A percentile compares a stretch with the other conserved stretches of the same genome.
These are phyloP conservation scores for Perizoma affinitatum DNA, from an alignment of 2,888 invertebrate species.

Conservation along the genomic window DNA sequence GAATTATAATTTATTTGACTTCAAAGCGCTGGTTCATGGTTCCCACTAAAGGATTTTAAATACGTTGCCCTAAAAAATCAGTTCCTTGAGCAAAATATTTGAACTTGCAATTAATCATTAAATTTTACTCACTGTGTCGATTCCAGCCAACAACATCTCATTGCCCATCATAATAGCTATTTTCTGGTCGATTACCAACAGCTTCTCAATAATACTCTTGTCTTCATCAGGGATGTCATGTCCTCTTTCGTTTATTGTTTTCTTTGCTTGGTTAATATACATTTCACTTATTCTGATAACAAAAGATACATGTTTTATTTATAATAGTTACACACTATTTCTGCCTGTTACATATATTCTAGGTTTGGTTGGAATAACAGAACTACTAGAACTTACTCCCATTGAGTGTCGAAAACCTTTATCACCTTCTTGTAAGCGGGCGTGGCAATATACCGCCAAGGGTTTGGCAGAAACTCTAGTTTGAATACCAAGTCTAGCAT, in stretches of 20 bases:
- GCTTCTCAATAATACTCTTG: constrained; percentile 86
- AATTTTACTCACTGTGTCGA: constrained; percentile 85
- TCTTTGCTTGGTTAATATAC: constrained; percentile 63
- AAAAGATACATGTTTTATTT: no score
- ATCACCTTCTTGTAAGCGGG: constrained; percentile 63
- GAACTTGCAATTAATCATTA: not conserved
- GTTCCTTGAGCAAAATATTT: not conserved
- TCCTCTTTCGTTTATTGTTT: constrained; percentile 54
- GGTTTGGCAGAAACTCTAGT: constrained; percentile 61
- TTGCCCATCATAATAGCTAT: constrained; percentile 87
- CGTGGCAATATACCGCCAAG: constrained; percentile 62
- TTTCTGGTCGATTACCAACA: constrained; percentile 84
- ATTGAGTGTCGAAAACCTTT: constrained; percentile 63
- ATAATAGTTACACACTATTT: not conserved
- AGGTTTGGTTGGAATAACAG: not conserved
- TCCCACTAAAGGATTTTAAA: no score
- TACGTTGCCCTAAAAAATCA: no score
- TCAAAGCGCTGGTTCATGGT: no score
- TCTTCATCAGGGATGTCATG: constrained; percentile 70
- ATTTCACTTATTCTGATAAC: constrained; percentile 56
- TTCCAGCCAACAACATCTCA: constrained; percentile 88
- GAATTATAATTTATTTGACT: no score
- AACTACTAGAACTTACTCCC: constrained; percentile 56
- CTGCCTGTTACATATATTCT: not conserved
- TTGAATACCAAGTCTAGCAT: constrained; percentile 56